phyloP scores from a whole-genome alignment of 2,797 vertebrate species.

The Protonibea diacanthus region DNA sequence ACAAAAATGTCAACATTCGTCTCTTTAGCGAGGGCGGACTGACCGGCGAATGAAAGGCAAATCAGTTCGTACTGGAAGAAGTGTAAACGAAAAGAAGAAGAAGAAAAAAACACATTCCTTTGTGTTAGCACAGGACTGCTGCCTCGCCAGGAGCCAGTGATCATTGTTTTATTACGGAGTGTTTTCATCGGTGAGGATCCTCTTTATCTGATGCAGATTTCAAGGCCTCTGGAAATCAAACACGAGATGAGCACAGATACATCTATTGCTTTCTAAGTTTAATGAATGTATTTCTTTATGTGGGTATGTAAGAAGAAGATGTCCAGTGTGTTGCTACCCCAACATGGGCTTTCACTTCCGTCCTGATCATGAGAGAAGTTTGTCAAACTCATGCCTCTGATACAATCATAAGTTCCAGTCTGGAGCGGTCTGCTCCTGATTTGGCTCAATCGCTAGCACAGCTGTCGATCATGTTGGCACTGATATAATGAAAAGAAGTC shows the following conservation, averaged over 20 bases:
- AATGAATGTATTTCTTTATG: conserved; percentile 13
- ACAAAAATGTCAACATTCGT: conserved; percentile 71
- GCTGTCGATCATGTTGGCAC: conserved; percentile 47
- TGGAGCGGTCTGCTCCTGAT: conserved; percentile 2
- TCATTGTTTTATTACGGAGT: conserved; percentile 55
- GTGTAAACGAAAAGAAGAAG: conserved; percentile 50
- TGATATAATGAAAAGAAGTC: conserved; percentile 9
- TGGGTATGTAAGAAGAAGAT: conserved; percentile 17
- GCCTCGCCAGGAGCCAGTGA: conserved; percentile 17
- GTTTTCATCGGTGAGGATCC: conserved; percentile 59
- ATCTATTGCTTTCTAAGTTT: conserved; percentile 69
- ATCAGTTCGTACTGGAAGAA: conserved; percentile 48
- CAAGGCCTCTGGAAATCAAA: conserved; percentile 45
- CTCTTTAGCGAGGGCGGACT: conserved; percentile 52
- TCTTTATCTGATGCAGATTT: conserved; percentile 83
- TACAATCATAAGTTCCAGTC: conserved; percentile 40
- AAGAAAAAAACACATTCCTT: conserved; percentile 59
- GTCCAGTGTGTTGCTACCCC: conserved; percentile 40
- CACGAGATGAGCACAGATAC: conserved; percentile 43
- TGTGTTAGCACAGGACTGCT: conserved; percentile 20
- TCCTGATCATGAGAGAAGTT: conserved; percentile 27
- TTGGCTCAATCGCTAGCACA: conserved; percentile 29
- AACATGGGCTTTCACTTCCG: conserved; percentile 41
- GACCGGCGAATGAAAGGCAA: conserved; percentile 63
- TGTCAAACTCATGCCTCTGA: conserved; percentile 15